Percentiles rank a stretch among this genome's conserved stretches.
Conservation (phyloP, 2,113 vertebrate genomes). For the Triplophysa siluroides region DNA sequence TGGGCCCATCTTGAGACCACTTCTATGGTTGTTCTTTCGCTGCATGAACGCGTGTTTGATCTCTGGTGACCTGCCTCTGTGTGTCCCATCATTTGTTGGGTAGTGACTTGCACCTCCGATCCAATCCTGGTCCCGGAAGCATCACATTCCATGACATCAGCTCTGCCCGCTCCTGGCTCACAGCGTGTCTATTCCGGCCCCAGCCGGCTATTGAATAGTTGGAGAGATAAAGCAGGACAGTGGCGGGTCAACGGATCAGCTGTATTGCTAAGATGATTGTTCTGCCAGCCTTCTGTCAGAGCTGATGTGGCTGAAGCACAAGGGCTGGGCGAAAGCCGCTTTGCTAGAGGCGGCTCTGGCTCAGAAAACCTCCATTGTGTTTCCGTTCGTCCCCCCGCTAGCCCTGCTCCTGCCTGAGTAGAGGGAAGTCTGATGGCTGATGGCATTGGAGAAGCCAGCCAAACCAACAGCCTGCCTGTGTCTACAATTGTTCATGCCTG, state of each 20-base stretch:
- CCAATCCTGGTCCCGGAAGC: constrained; percentile 41
- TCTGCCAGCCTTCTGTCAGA: constrained; percentile 78
- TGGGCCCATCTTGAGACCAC: no score
- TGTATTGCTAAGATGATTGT: constrained; percentile 77
- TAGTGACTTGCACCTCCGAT: constrained; percentile 21
- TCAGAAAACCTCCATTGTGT: constrained; percentile 74
- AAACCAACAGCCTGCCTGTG: constrained; percentile 25
- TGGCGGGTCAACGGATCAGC: constrained; percentile 73
- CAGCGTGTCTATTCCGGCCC: background rate
- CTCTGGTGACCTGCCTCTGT: constrained; percentile 31
- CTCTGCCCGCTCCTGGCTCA: constrained; percentile 49
- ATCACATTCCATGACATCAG: constrained; percentile 66
- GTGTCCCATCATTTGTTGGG: constrained; percentile 11
- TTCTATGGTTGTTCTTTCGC: background rate
- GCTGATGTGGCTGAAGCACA: constrained; percentile 71
- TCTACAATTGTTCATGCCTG: constrained; percentile 39
- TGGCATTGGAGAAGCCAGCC: constrained; percentile 28
- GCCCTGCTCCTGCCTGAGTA: constrained; percentile 54
- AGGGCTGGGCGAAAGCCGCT: constrained; percentile 49
- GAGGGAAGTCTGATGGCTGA: constrained; percentile 30
- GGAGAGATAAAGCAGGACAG: constrained; percentile 70
- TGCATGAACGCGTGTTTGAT: background rate
- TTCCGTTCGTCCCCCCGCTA: constrained; percentile 59
- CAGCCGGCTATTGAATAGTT: constrained; percentile 55
- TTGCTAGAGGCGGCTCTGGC: constrained; percentile 75